Conservation (phyloP, 2,113 vertebrate genomes). For the Nothobranchius kuhntae region DNA sequence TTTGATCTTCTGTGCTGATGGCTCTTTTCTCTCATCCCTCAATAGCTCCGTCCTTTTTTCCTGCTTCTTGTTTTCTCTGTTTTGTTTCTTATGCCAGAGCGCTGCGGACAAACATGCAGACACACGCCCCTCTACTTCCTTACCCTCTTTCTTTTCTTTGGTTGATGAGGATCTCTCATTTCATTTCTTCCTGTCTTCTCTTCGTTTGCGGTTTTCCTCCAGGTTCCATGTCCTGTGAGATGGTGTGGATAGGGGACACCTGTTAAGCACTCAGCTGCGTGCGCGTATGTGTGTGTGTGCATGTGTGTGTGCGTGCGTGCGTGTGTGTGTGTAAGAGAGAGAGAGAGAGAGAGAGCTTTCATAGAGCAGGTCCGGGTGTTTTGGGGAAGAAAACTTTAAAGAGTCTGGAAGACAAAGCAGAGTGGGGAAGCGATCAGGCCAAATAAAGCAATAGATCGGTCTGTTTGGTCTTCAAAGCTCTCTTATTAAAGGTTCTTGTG, state of each 20-base stretch:
- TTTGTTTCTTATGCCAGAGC: slow-evolving; percentile 14
- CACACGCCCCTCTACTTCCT: slow-evolving; percentile 31
- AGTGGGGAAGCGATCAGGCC: slow-evolving; percentile 19
- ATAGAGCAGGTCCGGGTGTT: slow-evolving; percentile 51
- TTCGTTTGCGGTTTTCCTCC: slow-evolving; percentile 29
- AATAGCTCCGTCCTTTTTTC: slow-evolving; percentile 8
- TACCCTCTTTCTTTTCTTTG: slow-evolving; percentile 3
- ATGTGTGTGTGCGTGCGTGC: no score
- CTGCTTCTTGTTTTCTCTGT: background rate
- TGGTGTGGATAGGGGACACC: slow-evolving; percentile 76
- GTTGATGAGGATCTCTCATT: slow-evolving; percentile 44
- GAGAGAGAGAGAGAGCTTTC: background rate
- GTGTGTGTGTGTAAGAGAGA: slow-evolving; percentile 11
- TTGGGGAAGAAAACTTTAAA: slow-evolving; percentile 60
- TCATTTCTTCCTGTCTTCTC: slow-evolving; percentile 43
- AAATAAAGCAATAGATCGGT: slow-evolving; percentile 45
- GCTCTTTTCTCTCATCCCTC: slow-evolving; percentile 37
- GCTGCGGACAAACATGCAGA: slow-evolving; percentile 36
- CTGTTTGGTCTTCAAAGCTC: slow-evolving; percentile 17
- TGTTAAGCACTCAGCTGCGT: slow-evolving; percentile 58
- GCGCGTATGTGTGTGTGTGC: slow-evolving; percentile 40
- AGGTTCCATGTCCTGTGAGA: slow-evolving; percentile 39
- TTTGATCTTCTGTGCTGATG: slow-evolving; percentile 45
- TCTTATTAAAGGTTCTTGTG: slow-evolving; percentile 43
- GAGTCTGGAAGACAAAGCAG: slow-evolving; percentile 66